phyloP scores from a whole-genome alignment of 2,113 vertebrate genomes.

The Syngnathus scovelli region DNA sequence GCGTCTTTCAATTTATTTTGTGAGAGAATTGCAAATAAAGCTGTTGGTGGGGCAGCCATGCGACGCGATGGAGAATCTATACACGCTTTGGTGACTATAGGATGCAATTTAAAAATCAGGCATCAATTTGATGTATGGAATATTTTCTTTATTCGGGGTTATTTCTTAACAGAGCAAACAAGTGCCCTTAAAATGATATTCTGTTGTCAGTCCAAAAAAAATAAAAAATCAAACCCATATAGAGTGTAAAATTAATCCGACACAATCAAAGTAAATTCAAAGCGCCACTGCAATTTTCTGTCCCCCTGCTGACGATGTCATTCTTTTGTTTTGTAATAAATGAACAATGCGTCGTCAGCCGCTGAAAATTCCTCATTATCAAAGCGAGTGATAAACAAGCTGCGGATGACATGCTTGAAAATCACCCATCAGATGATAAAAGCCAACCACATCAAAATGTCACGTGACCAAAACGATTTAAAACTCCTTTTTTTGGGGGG shows the following conservation, averaged over 20 bases:
- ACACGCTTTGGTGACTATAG: neutral
- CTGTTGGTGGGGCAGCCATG: neutral
- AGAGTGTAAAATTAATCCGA: neutral
- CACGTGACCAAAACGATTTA: slow-evolving; percentile 47
- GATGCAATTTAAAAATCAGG: neutral
- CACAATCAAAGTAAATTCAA: neutral
- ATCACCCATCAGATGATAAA: neutral
- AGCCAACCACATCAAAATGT: slow-evolving; percentile 28
- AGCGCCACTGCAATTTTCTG: neutral
- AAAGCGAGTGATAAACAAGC: slow-evolving; percentile 6
- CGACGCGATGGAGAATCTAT: neutral
- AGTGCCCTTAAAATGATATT: neutral
- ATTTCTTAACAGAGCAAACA: neutral
- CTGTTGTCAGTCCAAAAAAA: too few relatives aligned
- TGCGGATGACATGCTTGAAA: slow-evolving; percentile 1
- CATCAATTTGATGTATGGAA: too few relatives aligned
- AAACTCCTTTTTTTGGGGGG: slow-evolving; percentile 39
- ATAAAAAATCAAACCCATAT: neutral
- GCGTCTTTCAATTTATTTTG: slow-evolving; percentile 3
- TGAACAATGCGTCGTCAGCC: slow-evolving; percentile 22
- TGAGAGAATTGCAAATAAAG: slow-evolving; percentile 19
- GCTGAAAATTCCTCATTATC: slow-evolving; percentile 22
- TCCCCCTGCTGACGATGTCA: neutral
- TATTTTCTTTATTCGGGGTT: neutral
- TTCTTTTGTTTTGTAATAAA: slow-evolving; percentile 16